Evolutionary conservation across 2,113 vertebrate species (phyloP), one percentile per base, ranked within the genome.

Genomic region (Kryptolebias marmoratus): DNA sequence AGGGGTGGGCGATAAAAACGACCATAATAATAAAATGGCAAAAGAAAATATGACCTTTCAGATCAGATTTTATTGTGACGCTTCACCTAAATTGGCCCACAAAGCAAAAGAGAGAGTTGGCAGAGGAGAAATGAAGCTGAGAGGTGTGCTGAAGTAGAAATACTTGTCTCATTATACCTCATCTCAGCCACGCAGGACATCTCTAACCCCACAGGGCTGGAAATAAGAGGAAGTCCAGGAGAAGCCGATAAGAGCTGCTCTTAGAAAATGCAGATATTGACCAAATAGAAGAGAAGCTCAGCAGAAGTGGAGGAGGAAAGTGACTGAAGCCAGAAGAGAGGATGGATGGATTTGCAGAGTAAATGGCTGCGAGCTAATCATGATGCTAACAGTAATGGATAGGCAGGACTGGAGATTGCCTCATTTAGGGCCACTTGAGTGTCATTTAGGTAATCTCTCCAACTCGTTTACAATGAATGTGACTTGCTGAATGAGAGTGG

Each of bases 341-440:
- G 62, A 62, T 71, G 75, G 52, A 79, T 63, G 81, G 78, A 80
- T 76, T 70, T 75, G 68, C 71, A 55, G 69, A 61, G 71, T 61
- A 69, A 86, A 89, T 75, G 77, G 79, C 79, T 74, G 61, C 32
- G 27, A 77, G 85, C 86, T 87, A 88, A 87, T 90, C 64, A 66
- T 69, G 82, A 84, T 9, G 30, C 71, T 87, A 83, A 84, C 74
- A 54, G 78, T 84, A 85, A 91, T 76, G 75, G 80, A 86, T 77
- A 66, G 69, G 61, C 72, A 61, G 54, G 28, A 60, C 47, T 59
- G 70, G 79, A 72, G 75, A 79, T 77, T 71, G 74, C 44, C 81
- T 88, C 77, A 81, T 89, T 84, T 84, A 75, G 63, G 71, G 74
- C 69, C 79, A 83, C 77, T 83, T 45, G 75, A 81, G 79, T 57